phyloP scores from a whole-genome alignment of 2,888 invertebrate species.

The Epinotia bilunana region DNA sequence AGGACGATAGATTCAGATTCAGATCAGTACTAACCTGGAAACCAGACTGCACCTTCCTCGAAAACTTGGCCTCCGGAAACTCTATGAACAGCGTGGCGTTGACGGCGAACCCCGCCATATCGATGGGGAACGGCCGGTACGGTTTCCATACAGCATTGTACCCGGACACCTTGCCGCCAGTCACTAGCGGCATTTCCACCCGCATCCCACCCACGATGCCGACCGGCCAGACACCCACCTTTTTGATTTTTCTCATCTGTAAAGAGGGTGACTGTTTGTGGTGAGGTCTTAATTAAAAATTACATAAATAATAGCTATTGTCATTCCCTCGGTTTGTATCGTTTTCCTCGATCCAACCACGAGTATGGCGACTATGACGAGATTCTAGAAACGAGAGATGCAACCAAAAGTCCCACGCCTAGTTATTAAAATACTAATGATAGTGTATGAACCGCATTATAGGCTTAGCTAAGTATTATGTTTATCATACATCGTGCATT shows the following conservation, averaged over 20 bases:
- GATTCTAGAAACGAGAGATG: too few relatives aligned
- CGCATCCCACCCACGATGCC: slow-evolving; percentile 97
- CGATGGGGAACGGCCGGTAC: slow-evolving; percentile 96
- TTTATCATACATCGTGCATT: too few relatives aligned
- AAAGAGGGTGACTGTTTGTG: slow-evolving; percentile 57
- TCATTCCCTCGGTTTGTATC: too few relatives aligned
- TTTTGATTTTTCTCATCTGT: slow-evolving; percentile 91
- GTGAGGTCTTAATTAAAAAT: background rate
- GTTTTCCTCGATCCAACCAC: too few relatives aligned
- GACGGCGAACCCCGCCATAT: slow-evolving; percentile 99
- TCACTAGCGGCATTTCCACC: slow-evolving; percentile 94
- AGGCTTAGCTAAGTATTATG: too few relatives aligned
- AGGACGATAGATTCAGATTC: too few relatives aligned
- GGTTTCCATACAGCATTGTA: slow-evolving; percentile 94
- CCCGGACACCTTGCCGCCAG: slow-evolving; percentile 81
- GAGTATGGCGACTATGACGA: too few relatives aligned
- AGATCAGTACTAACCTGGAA: slow-evolving; percentile 86
- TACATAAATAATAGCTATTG: too few relatives aligned
- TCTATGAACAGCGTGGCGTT: slow-evolving; percentile 89
- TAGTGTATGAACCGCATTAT: too few relatives aligned
- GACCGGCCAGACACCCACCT: slow-evolving; percentile 97
- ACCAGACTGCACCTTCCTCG: slow-evolving; percentile 93
- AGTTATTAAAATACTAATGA: too few relatives aligned
- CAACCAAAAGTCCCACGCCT: too few relatives aligned
- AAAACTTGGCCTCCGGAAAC: slow-evolving; percentile 90